Conservation (phyloP, 2,797 vertebrate species). For the Crenuchus spilurus region DNA sequence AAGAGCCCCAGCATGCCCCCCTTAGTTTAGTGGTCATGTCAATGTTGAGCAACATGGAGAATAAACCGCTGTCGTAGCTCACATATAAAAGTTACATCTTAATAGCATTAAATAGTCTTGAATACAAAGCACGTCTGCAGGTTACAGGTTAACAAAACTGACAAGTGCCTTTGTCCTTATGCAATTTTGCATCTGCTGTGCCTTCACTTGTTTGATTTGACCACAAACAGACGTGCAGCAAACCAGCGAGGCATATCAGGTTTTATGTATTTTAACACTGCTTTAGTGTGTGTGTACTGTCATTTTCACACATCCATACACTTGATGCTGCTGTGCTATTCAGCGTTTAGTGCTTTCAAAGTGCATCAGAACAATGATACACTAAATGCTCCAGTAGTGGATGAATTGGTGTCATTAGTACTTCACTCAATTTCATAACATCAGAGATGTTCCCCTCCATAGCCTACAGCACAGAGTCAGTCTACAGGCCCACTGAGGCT, state of each 20-base stretch:
- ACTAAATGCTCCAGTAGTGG: conserved; percentile 50
- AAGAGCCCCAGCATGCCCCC: no score
- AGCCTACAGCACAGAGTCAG: conserved; percentile 59
- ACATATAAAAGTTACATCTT: no score
- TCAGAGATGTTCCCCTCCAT: conserved; percentile 52
- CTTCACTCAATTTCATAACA: conserved; percentile 52
- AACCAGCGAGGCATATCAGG: not conserved
- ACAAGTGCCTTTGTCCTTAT: no score
- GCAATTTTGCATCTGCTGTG: no score
- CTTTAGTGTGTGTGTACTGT: not conserved
- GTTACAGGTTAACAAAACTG: no score
- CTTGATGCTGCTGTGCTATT: not conserved
- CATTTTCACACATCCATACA: not conserved
- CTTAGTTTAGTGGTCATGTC: no score
- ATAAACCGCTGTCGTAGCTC: no score
- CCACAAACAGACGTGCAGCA: not conserved
- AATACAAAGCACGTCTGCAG: no score
- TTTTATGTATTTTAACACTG: not conserved
- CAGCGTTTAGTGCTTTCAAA: conserved; percentile 30
- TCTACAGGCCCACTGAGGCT: conserved; percentile 48
- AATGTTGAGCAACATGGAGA: no score
- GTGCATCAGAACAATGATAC: conserved; percentile 48
- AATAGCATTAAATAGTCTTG: no score
- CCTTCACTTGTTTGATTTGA: no score
- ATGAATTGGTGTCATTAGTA: conserved; percentile 57